phyloP scores from a whole-genome alignment of 2,797 vertebrate species.

The Apodemus agrarius region DNA sequence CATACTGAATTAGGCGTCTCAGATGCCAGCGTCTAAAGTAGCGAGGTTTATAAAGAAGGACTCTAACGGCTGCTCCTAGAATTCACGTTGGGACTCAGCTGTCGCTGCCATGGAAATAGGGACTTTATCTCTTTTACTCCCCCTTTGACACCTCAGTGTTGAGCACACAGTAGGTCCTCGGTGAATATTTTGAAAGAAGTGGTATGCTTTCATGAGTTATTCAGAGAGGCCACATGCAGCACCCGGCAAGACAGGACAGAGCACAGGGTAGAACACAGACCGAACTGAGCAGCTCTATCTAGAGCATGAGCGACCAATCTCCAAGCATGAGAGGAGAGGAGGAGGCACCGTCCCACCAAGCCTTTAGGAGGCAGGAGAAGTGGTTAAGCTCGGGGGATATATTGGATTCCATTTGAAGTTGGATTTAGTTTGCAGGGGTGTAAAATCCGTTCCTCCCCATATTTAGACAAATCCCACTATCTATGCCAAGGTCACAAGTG shows the following conservation, averaged over 20 bases:
- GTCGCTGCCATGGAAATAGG: background rate
- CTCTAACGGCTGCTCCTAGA: constrained; percentile 19
- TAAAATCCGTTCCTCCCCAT: background rate
- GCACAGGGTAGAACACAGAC: background rate
- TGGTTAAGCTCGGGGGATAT: background rate
- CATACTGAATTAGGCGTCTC: constrained; percentile 41
- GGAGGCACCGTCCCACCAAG: background rate
- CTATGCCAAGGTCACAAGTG: background rate
- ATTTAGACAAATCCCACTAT: constrained; percentile 49
- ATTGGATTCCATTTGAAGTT: constrained; percentile 44
- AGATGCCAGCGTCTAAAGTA: constrained; percentile 33
- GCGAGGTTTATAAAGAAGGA: constrained; percentile 47
- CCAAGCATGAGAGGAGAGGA: background rate
- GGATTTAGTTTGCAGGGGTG: constrained; percentile 16
- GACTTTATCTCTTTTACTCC: background rate
- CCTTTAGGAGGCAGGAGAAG: constrained; percentile 30
- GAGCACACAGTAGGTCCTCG: background rate
- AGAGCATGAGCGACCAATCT: background rate
- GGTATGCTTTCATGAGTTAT: background rate
- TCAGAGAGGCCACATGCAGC: background rate
- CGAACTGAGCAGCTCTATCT: background rate
- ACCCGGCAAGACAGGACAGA: background rate
- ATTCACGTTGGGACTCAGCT: constrained; percentile 19
- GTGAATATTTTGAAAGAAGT: constrained; percentile 29
- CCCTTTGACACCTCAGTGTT: constrained; percentile 11